Base-by-base conservation (phyloP, 2,888 invertebrate genomes). In the Leptinotarsa juncta region DNA sequence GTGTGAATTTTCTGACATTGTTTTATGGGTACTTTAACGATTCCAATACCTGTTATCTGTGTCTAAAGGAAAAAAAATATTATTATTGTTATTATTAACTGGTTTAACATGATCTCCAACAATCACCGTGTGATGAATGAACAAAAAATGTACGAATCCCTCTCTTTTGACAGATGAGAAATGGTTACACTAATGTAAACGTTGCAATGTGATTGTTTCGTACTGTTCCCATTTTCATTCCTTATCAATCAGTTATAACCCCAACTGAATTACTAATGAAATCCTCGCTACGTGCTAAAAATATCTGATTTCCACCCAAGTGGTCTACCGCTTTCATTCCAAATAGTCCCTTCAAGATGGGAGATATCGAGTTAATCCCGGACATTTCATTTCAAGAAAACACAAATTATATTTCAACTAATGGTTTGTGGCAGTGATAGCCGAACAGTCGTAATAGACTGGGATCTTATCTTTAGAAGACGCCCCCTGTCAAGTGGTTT, bases 351-450 rank as follows among this genome's bases (percentile, higher is more conserved):
- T 42, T 32, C 32, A 26, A 62, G 62, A 55, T 55, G 55, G 20
- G 16, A 32, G 32, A 53, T 32, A 68, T 68, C 32, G 26, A 55
- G 55, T 42, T 53, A 53, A 53, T 68, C 53, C 68, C 23, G 53
- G 55, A 68, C 53, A 18, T 55, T 53, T 70, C 70, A 70, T 70
- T 70, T 65, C 70, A 51, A 48, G 70, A 50, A 62, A 70, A 70
- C 70, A 70, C 70, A 70, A 70, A 65, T 70, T 70, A 70, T 65
- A 70, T 70, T 70, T 70, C 70, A 60, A 42, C 70, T 70, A 65
- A 70, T 60, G 70, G 70, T 70, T 70, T 70, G 60, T 70, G 70
- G 70, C 70, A 16, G 20, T 65, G 70, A 70, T 65, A 51, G 70
- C 70, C 50, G 60, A 51, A 32, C 32, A 48, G 70, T 50, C 70